These are phyloP conservation scores for Coleophora flavipennella DNA, from an alignment of 2,888 invertebrate species.

Conservation along the genomic window DNA sequence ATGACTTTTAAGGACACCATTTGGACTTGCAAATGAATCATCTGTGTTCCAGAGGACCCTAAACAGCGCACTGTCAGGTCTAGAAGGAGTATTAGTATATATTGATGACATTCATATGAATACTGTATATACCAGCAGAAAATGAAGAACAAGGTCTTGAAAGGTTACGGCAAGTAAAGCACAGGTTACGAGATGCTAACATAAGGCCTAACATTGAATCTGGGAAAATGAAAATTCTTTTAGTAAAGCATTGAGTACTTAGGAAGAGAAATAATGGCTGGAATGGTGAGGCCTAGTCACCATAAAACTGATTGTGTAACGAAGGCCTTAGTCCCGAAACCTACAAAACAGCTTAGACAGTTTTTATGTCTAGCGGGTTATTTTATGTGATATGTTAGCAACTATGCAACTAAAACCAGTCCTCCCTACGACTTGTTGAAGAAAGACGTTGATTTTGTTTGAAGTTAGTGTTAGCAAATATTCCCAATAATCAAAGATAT, in stretches of 20 bases:
- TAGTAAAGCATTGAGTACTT: conserved; percentile 14
- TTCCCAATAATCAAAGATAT: not conserved
- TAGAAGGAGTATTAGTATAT: conserved; percentile 6
- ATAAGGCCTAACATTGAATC: conserved; percentile 9
- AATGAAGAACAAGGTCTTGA: conserved; percentile 1
- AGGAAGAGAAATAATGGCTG: conserved; percentile 12
- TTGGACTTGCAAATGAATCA: conserved; percentile 8
- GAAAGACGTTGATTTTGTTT: not conserved
- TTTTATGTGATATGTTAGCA: conserved; percentile 15
- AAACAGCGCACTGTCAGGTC: conserved; percentile 2
- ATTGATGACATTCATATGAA: conserved; percentile 11
- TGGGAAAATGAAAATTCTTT: conserved; percentile 13
- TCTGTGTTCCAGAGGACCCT: conserved; percentile 12
- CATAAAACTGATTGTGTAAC: conserved; percentile 14
- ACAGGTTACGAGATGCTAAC: conserved; percentile 12
- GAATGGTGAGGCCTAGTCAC: conserved; percentile 10
- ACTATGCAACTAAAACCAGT: conserved; percentile 9
- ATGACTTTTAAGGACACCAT: conserved; percentile 9
- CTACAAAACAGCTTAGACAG: conserved; percentile 9
- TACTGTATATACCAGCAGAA: conserved; percentile 6
- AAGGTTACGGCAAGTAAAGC: conserved; percentile 10
- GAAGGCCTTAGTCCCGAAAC: not conserved
- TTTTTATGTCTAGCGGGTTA: conserved; percentile 16
- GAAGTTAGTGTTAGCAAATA: not conserved
- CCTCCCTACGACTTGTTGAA: not conserved